Evolutionary conservation across 92 coral and sea anemone species (phyloP).

Genomic region (Parazoanthus swiftii): DNA sequence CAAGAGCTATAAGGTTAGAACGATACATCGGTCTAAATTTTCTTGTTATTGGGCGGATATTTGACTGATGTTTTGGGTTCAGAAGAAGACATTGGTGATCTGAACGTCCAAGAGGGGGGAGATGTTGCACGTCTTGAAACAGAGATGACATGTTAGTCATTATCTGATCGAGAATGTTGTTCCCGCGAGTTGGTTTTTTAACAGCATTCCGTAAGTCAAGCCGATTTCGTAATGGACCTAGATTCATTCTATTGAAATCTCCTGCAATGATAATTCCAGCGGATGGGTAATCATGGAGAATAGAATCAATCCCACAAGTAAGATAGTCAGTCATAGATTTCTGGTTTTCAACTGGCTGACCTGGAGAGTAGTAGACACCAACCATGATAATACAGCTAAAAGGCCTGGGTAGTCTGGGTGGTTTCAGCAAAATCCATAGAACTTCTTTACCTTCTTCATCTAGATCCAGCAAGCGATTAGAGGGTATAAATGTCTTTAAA

Average conservation of each 20-base stretch:
- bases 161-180: not conserved
- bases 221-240: not conserved
- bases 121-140: not conserved
- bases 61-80: too few species aligned
- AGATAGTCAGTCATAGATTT: constrained; percentile 26
- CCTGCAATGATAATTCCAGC: constrained; percentile 44
- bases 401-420: constrained; percentile 39
- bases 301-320: constrained; percentile 31
- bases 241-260: constrained; percentile 29
- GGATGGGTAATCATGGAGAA: constrained; percentile 38
- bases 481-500: constrained; percentile 2
- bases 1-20: constrained; percentile 20
- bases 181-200: constrained; percentile 13
- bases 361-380: constrained; percentile 41
- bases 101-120: constrained; percentile 20
- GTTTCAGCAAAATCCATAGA: constrained; percentile 39
- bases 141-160: not conserved
- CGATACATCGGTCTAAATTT: too few species aligned
- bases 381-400: constrained; percentile 35
- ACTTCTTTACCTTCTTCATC: constrained; percentile 42
- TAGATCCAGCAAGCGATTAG: constrained; percentile 18
- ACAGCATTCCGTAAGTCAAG: not conserved
- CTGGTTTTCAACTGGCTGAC: constrained; percentile 32
- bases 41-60: too few species aligned
- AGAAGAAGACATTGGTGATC: constrained; percentile 23